phyloP scores from a whole-genome alignment of 2,888 invertebrate genomes.

The Chydorus sphaericus region DNA sequence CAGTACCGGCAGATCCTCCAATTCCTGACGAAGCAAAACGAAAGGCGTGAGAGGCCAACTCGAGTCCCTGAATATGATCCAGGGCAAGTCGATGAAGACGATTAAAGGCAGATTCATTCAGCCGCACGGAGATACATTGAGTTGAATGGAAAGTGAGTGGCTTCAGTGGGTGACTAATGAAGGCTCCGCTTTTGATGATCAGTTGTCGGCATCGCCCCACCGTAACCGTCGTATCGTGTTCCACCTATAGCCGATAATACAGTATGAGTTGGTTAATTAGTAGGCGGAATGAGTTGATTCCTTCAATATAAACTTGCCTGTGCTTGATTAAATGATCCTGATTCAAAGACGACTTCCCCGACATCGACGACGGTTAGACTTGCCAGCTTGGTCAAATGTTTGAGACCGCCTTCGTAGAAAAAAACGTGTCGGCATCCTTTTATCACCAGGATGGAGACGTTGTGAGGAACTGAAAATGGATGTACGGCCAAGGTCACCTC shows the following conservation, averaged over 20 bases:
- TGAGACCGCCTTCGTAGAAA: conserved; percentile 3
- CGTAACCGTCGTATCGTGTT: not conserved
- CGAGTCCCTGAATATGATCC: not conserved
- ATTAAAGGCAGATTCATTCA: conserved; percentile 9
- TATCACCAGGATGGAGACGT: not conserved
- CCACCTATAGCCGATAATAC: not conserved
- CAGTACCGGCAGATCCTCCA: no score
- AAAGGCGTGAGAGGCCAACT: conserved; percentile 10
- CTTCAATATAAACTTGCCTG: not conserved
- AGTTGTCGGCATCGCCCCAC: conserved; percentile 6
- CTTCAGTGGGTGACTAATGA: not conserved
- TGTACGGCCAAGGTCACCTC: not conserved
- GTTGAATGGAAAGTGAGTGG: not conserved
- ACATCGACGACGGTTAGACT: conserved; percentile 5
- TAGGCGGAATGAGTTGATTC: not conserved
- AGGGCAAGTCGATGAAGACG: conserved; percentile 2
- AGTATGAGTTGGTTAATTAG: not conserved
- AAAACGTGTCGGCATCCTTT: conserved; percentile 9
- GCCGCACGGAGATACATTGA: not conserved
- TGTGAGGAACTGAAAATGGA: not conserved
- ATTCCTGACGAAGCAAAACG: no score
- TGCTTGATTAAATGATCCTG: not conserved
- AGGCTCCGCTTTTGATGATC: not conserved
- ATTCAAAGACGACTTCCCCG: conserved; percentile 7
- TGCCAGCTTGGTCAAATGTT: not conserved